Evolutionary conservation across 2,113 vertebrate species (phyloP).

Genomic region (Smithornis capensis): DNA sequence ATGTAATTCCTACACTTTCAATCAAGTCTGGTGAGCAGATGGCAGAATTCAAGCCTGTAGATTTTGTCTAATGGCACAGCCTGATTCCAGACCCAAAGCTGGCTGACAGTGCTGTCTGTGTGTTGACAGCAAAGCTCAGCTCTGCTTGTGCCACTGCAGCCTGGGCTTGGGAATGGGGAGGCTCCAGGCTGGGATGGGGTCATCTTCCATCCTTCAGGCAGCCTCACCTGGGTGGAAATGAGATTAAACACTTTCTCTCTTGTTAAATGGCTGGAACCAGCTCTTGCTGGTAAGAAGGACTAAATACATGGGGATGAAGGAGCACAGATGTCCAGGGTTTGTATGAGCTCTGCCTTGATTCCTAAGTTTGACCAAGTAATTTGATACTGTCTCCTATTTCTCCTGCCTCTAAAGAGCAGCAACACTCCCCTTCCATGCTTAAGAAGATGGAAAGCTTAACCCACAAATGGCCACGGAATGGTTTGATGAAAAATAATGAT

Average conservation of each 20-base stretch:
- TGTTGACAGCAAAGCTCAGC: background rate
- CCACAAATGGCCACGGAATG: background rate
- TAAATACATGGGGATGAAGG: background rate
- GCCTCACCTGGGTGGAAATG: background rate
- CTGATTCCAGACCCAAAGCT: background rate
- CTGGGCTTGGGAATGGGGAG: background rate
- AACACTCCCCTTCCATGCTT: background rate
- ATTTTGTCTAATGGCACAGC: background rate
- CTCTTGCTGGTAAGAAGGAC: background rate
- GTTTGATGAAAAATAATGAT: background rate
- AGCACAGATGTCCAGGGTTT: background rate
- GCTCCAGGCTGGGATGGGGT: background rate
- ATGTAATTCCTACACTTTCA: constrained; percentile 44
- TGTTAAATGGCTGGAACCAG: fast-evolving
- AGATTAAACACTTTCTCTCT: background rate
- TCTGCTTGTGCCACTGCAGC: fast-evolving
- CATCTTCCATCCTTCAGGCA: background rate
- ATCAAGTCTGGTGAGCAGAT: constrained; percentile 47
- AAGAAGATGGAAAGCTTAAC: background rate
- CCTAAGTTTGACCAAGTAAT: background rate
- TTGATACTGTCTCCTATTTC: background rate
- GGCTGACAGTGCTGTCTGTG: fast-evolving
- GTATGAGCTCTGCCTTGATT: background rate
- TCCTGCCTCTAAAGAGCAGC: background rate
- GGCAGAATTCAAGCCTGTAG: background rate